Base-by-base conservation (phyloP, 2,113 vertebrate genomes). In the human region DNA sequence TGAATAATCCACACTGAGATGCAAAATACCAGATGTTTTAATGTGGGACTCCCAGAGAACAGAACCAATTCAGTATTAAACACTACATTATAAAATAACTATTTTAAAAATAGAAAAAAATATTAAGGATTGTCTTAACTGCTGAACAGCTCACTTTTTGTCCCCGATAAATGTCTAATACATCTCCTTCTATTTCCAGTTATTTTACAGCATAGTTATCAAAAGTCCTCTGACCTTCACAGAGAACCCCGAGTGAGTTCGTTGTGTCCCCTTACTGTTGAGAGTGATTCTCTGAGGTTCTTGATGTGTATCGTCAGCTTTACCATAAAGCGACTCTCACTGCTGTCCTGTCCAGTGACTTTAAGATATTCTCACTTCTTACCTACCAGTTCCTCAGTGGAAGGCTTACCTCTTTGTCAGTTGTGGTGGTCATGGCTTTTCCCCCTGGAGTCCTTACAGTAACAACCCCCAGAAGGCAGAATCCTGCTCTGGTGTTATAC, bases 151-250 rank as follows among this genome's bases (percentile, higher is more conserved):
- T 99, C 30, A 99, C 99, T 4, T 99, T 99, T 99, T 99, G 99
- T 99, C 99, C 99, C 99, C 99, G 99, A 99, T 99, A 99, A 98
- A 99, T 99, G 98, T 99, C 99, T 94, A 99, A 99, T 98, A 99
- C 99, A 61, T 99, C 99, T 98, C 99, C 99, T 80, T 99, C 99
- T 99, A 99, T 99, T 94, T 99, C 99, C 97, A 99, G 98, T 99
- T 99, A 99, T 99, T 99, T 99, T 30, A 99, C 99, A 98, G 99
- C 99, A 97, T 99, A 99, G 98, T 99, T 99, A 98, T 99, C 99
- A 99, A 99, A 59, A 59, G 12, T 99, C 98, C 99, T 99, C 98
- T 99, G 99, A 98, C 99, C 99, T 98, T 99, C 99, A 59, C 99
- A 99, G 97, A 99, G 98, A 99, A 99, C 99, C 98, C 98, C 98